phyloP scores from a whole-genome alignment of 2,888 invertebrate species.

The Heliconius aoede region DNA sequence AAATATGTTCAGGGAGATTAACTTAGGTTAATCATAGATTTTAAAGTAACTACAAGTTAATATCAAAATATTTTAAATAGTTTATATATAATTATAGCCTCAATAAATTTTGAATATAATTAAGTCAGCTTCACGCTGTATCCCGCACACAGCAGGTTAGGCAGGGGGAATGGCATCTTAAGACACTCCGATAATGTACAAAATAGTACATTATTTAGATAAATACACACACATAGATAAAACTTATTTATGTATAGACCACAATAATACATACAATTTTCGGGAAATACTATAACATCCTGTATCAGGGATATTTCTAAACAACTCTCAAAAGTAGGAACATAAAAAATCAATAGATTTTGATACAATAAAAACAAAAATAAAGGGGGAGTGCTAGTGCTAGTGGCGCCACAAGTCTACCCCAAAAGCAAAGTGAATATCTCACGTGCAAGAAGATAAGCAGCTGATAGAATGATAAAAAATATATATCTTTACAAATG shows the following conservation, averaged over 20 bases:
- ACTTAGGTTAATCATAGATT: neutral
- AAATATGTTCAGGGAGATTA: neutral
- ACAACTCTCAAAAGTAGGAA: neutral
- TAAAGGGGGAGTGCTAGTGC: neutral
- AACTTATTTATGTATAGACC: neutral
- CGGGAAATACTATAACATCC: too few species aligned
- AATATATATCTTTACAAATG: neutral
- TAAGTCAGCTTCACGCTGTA: too few species aligned
- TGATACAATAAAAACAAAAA: neutral
- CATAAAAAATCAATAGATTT: neutral
- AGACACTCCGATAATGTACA: too few species aligned
- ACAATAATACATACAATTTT: too few species aligned
- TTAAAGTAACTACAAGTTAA: neutral
- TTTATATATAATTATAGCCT: too few species aligned
- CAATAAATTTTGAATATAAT: too few species aligned
- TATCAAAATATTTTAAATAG: too few species aligned
- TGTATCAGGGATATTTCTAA: neutral
- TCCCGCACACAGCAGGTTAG: too few species aligned
- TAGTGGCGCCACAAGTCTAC: slow-evolving; percentile 11
- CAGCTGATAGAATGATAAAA: neutral
- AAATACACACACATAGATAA: neutral
- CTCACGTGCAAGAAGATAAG: neutral
- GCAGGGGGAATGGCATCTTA: too few species aligned
- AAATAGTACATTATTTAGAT: too few species aligned
- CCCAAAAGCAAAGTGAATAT: slow-evolving; percentile 1